A percentile compares a stretch with the other conserved stretches of the same genome.
Evolutionary conservation across 1,140 invertebrate genomes (phyloP).

Genomic region (Dinoponera quadriceps): DNA sequence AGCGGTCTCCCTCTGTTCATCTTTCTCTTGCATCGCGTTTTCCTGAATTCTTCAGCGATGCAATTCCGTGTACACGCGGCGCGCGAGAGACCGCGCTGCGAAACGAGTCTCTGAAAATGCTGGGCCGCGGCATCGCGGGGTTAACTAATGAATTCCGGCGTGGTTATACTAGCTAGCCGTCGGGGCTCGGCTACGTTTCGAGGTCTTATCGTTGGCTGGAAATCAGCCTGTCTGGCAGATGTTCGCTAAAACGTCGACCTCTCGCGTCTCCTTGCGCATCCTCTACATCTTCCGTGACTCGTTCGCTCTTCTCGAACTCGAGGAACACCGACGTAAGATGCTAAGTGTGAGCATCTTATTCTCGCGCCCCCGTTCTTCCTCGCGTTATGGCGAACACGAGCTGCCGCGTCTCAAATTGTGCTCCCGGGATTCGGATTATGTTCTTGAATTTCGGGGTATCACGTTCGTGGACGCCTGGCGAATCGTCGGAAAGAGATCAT

Average conservation of each 20-base stretch:
- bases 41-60: constrained; percentile 64
- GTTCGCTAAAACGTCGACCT: constrained; percentile 74
- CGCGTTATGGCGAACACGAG: constrained; percentile 16
- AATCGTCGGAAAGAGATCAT: constrained; percentile 39
- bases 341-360: constrained; percentile 48
- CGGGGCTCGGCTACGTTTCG: constrained; percentile 61
- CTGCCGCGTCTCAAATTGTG: constrained; percentile 47
- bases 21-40: neutral
- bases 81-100: constrained; percentile 1
- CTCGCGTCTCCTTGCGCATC: constrained; percentile 38
- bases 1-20: constrained; percentile 25
- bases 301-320: constrained; percentile 21
- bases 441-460: constrained; percentile 56
- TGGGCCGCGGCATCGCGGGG: constrained; percentile 52
- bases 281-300: constrained; percentile 46
- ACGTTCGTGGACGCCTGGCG: constrained; percentile 34
- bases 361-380: constrained; percentile 2
- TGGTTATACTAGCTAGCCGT: constrained; percentile 65
- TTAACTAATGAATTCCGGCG: constrained; percentile 77
- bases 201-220: constrained; percentile 77
- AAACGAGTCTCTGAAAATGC: constrained; percentile 70
- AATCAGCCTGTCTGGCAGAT: constrained; percentile 78
- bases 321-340: constrained; percentile 23
- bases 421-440: constrained; percentile 67
- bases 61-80: constrained; percentile 43